Evolutionary conservation across 2,113 vertebrate genomes (phyloP).

Genomic region (Taxidea taxus): DNA sequence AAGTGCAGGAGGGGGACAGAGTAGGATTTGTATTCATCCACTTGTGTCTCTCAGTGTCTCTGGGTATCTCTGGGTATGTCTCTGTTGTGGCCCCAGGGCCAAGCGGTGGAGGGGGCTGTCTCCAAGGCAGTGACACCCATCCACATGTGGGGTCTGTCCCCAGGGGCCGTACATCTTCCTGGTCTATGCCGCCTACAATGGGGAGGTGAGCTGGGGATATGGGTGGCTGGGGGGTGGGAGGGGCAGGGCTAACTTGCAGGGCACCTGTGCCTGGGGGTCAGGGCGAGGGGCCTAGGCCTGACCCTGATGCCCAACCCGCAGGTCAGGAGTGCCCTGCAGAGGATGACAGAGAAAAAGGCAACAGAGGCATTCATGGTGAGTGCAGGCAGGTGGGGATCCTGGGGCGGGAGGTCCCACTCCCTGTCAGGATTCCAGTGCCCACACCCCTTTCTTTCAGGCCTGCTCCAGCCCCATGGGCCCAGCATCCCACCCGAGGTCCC

Average conservation of each 20-base stretch:
- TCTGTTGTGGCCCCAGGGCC: background rate
- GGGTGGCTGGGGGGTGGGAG: accelerated
- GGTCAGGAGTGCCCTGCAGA: slow-evolving; percentile 84
- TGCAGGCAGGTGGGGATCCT: background rate
- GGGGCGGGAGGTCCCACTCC: accelerated
- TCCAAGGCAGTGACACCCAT: background rate
- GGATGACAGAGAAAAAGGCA: slow-evolving; percentile 92
- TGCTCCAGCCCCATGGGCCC: slow-evolving; percentile 88
- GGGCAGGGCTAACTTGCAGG: background rate
- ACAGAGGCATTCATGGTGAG: slow-evolving; percentile 88
- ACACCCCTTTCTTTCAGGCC: slow-evolving; percentile 80
- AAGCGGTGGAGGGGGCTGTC: background rate
- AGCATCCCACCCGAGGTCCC: slow-evolving; percentile 83
- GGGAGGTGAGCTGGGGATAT: slow-evolving; percentile 85
- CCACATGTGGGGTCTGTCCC: slow-evolving; percentile 46
- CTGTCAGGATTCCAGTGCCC: accelerated
- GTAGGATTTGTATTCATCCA: background rate
- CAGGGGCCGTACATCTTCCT: slow-evolving; percentile 95
- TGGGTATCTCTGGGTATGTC: background rate
- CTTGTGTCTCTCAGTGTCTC: background rate
- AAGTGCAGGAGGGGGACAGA: accelerated
- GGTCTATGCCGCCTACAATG: slow-evolving; percentile 91
- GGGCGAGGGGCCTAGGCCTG: background rate
- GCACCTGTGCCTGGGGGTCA: background rate
- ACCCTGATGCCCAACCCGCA: background rate